Evolutionary conservation across 2,888 invertebrate species (phyloP), one percentile per base, ranked within the genome.

Genomic region (Drosophila quinaria): DNA sequence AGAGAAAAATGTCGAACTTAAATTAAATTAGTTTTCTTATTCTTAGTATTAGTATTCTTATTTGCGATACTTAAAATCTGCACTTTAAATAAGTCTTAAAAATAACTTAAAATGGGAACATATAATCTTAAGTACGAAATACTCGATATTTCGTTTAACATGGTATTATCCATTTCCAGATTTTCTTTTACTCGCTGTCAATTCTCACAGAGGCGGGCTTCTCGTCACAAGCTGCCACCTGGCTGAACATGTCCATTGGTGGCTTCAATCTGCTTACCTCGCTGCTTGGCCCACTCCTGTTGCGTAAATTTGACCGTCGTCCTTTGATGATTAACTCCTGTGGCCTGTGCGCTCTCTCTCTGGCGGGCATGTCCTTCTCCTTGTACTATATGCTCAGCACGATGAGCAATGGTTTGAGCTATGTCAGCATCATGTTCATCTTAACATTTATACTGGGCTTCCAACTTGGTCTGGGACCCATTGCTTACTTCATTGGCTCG

Each of bases 401-500:
- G 15, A 15, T 49, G 8, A 59, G 69, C 42, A 22, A 11, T 1
- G 70, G 25, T 4, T 94, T 97, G 94, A 94, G 96, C 46, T 95
- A 95, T 90, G 88, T 96, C 39, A 95, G 96, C 80, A 95, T 96
- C 81, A 90, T 93, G 10, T 94, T 95, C 0, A 95, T 97, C 29
- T 92, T 97, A 58, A 92, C 94, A 1, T 97, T 96, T 89, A 97
- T 97, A 19, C 92, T 97, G 25, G 95, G 95, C 71, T 97, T 96
- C 89, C 97, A 97, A 56, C 93, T 97, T 66, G 97, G 97, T 0
- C 94, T 97, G n/a, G 97, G 97, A 0, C 97, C 97, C 0, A 96
- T 97, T 83, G 96, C 97, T 0, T 97, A 95, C 91, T 97, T 97
- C 87, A 96, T 97, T 67, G 97, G 96, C n/a, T 95, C 97, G 70